These are phyloP conservation scores for Lacerta bilineata DNA, from an alignment of 2,797 vertebrate genomes.

Conservation along the genomic window DNA sequence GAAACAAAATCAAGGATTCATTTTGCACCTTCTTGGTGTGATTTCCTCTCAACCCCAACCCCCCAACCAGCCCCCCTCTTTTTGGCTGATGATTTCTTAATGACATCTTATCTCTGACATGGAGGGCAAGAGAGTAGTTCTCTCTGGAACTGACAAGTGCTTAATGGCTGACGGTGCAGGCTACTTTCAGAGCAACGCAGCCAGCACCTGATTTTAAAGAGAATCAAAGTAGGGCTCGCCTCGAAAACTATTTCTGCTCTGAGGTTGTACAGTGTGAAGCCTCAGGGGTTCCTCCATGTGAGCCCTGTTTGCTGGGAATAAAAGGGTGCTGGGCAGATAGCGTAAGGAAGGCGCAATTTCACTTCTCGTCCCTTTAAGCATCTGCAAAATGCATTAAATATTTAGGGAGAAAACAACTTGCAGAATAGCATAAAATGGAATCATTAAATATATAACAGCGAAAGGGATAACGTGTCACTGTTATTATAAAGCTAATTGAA, in stretches of 20 bases:
- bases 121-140: constrained; percentile 45
- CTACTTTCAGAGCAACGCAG: constrained; percentile 36
- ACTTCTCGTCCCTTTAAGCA: neutral
- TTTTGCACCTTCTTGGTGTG: constrained; percentile 10
- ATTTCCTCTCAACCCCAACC: neutral
- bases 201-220: constrained; percentile 36
- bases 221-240: constrained; percentile 47
- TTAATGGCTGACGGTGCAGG: constrained; percentile 51
- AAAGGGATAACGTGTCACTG: constrained; percentile 29
- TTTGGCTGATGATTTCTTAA: constrained; percentile 49
- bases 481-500: constrained; percentile 37
- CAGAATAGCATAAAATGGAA: constrained; percentile 35
- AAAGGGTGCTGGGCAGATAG: neutral
- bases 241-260: constrained; percentile 57
- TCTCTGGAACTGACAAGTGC: constrained; percentile 48
- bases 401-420: constrained; percentile 40
- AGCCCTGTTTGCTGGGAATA: constrained; percentile 30
- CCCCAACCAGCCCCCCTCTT: constrained; percentile 9
- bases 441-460: constrained; percentile 31
- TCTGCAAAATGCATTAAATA: constrained; percentile 43
- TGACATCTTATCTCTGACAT: constrained; percentile 51
- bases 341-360: neutral
- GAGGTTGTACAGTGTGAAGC: constrained; percentile 33
- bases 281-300: neutral
- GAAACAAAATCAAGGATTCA: constrained; percentile 9